These are phyloP conservation scores for Botia kubotai DNA, from an alignment of 2,797 vertebrate genomes.

Conservation along the genomic window DNA sequence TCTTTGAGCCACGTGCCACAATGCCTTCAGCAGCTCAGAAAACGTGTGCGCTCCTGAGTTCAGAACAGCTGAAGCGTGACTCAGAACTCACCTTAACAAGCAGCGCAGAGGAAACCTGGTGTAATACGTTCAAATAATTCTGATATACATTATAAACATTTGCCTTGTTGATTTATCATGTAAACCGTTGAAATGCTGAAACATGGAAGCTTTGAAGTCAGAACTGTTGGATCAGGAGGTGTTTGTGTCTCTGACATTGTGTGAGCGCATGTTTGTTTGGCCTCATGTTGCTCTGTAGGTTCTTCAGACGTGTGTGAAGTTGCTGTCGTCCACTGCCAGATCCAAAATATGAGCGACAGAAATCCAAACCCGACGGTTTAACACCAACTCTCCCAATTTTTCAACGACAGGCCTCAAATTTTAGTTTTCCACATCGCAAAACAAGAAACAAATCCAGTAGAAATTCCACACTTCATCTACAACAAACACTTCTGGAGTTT, in stretches of 20 bases:
- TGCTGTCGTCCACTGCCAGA: constrained; percentile 1
- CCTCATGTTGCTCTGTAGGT: neutral
- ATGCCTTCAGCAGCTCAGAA: neutral
- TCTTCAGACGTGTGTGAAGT: neutral
- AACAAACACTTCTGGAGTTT: constrained; percentile 2
- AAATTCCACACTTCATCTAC: neutral
- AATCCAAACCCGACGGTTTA: neutral
- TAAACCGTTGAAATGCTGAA: too few species aligned
- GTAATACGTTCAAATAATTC: too few species aligned
- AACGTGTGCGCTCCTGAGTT: neutral
- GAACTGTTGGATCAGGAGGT: neutral
- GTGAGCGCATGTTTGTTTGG: neutral
- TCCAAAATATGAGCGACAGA: neutral
- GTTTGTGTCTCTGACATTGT: neutral
- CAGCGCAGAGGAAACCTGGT: neutral
- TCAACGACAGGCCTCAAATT: neutral
- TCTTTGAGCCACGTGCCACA: neutral
- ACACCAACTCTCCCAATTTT: neutral
- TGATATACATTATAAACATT: too few species aligned
- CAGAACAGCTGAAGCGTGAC: neutral
- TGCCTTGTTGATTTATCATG: too few species aligned
- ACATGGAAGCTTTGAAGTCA: neutral
- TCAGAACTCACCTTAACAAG: neutral
- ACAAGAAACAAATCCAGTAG: neutral
- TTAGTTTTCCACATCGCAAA: neutral